Base-by-base conservation (phyloP, 2,797 vertebrate genomes). In the Aselliscus stoliczkanus region DNA sequence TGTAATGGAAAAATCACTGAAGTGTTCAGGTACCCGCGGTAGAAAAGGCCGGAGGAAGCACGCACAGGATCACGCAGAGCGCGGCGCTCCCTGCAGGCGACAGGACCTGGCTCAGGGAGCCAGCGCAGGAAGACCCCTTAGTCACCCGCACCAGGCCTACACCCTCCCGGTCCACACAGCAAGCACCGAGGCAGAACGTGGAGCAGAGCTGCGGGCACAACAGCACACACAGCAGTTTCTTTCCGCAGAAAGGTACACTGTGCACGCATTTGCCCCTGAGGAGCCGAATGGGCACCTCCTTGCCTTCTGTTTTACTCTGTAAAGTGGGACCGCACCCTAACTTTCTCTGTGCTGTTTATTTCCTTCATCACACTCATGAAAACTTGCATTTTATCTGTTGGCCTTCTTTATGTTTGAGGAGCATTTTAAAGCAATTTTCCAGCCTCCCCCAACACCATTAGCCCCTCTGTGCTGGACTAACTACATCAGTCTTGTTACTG, bases 1-100 rank as follows among this genome's bases (percentile, higher is more conserved):
- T 94, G 64, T 95, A 90, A 86, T 81, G 77, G 90, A 92, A 93
- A 65, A 79, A 79, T 92, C 82, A 42, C 29, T 86, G 92, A 80
- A 70, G 47, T 67, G 75, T 91, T 86, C 69, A 80, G 23, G 91
- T 94, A 93, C 64, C 39, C 69, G 64, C 31, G 52, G 34, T n/a
- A 14, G 69, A 25, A 62, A 76, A 93, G 70, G 31, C 50, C 27
- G n/a, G 20, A 79, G 42, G n/a, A 81, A 52, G 54, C 15, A 4
- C 0, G 8, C 29, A 12, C 44, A 31, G 10, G 10, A 47, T 34
- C 4, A 5, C 29, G 58, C 47, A 4, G 1, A 12, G 25, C 14
- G 1, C 4, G 0, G n/a, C 39, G 44, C 7, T 13, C 0, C 20
- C 44, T 5, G 0, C 3, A 7, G 21, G 8, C 72, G 2, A 2